These are phyloP conservation scores for Pararge aegeria DNA, from an alignment of 1,140 invertebrate species.

Conservation along the genomic window DNA sequence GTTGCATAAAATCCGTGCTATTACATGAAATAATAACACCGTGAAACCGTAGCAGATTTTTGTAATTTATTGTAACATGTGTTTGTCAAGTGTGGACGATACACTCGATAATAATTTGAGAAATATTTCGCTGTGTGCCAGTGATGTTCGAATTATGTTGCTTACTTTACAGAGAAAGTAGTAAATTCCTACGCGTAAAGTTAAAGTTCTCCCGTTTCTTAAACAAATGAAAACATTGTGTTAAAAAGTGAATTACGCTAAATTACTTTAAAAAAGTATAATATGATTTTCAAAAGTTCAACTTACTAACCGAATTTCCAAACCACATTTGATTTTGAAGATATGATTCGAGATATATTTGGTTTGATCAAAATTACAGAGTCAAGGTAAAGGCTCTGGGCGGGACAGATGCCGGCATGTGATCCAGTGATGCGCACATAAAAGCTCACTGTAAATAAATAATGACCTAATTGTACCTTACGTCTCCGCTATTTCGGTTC, in stretches of 20 bases:
- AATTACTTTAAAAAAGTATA: neutral
- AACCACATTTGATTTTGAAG: neutral
- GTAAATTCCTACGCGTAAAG: conserved; percentile 24
- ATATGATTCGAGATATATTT: too few relatives aligned
- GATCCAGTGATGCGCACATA: conserved; percentile 51
- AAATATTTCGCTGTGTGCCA: conserved; percentile 9
- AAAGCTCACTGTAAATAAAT: conserved; percentile 73
- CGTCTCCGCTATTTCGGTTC: conserved; percentile 66
- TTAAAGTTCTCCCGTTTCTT: neutral
- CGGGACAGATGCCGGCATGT: conserved; percentile 44
- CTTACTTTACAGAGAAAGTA: conserved; percentile 46
- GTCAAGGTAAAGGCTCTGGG: conserved; percentile 51
- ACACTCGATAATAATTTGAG: conserved; percentile 1
- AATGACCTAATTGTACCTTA: conserved; percentile 76
- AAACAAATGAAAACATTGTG: neutral
- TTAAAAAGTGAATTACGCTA: neutral
- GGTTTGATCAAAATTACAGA: conserved; percentile 29
- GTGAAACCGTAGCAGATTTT: conserved; percentile 13
- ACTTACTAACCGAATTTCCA: too few relatives aligned
- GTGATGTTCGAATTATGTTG: conserved; percentile 27
- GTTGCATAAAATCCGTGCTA: conserved; percentile 41
- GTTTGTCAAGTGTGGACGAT: conserved; percentile 11
- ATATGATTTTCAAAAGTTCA: neutral
- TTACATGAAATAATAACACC: conserved; percentile 24
- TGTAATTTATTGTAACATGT: conserved; percentile 20